phyloP scores from a whole-genome alignment of 2,797 vertebrate genomes.

The Lithobates pipiens region DNA sequence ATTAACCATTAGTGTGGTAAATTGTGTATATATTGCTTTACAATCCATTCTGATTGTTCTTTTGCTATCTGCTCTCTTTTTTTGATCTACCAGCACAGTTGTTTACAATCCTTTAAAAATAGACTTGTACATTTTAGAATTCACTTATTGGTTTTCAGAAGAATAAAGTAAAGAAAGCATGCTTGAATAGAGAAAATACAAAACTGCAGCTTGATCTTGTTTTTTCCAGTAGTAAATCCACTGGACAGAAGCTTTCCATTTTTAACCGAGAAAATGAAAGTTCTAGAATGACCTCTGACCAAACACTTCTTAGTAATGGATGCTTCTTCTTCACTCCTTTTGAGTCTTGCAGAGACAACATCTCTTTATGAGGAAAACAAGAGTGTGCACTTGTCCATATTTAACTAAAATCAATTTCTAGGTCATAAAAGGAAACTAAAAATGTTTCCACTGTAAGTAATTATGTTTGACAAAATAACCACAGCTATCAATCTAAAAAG shows the following conservation, averaged over 20 bases:
- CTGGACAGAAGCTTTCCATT: neutral
- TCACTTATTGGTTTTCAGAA: too few relatives aligned
- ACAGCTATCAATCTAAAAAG: neutral
- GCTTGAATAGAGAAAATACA: neutral
- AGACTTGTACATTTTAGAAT: too few relatives aligned
- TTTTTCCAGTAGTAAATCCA: neutral
- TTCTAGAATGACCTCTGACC: slow-evolving; percentile 1
- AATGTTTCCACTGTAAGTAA: neutral
- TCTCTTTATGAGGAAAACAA: slow-evolving; percentile 7
- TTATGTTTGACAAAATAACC: neutral
- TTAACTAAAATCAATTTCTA: neutral
- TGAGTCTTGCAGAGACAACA: neutral
- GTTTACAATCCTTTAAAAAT: too few relatives aligned
- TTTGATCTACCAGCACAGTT: too few relatives aligned
- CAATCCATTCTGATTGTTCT: too few relatives aligned
- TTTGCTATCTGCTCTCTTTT: too few relatives aligned
- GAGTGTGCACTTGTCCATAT: neutral
- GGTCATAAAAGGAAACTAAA: neutral
- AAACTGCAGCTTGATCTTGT: neutral
- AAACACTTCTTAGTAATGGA: slow-evolving; percentile 19
- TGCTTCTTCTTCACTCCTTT: neutral
- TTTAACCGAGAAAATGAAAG: neutral
- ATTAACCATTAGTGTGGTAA: too few relatives aligned
- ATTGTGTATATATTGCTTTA: too few relatives aligned
- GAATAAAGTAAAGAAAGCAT: neutral